Evolutionary conservation across 2,113 vertebrate species (phyloP), one percentile per base, ranked within the genome.

Genomic region (Sinocyclocheilus rhinocerous): DNA sequence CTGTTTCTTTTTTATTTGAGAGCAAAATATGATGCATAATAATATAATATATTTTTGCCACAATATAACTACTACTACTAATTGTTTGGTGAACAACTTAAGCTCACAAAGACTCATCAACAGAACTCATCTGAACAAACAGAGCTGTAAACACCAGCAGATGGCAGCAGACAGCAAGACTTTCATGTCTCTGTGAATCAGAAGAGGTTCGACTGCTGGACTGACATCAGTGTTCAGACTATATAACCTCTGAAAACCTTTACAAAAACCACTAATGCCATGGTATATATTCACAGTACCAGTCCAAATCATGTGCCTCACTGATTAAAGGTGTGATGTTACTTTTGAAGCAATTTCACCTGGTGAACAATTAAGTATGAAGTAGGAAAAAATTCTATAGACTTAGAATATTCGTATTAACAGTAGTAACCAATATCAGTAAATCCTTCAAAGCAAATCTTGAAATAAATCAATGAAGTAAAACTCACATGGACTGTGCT

Each of bases 121-220:
- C 63, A 7, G 16, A 67, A 67, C 26, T 16, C 26, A 7, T 29
- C 6, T 67, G 26, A 33, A 69, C 6, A 69, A 0, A 8, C 29
- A 69, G 65, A 67, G 63, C 63, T 29, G 1, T 36, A 36, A 18
- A 36, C 29, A 7, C 20, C 57, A 83, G 72, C 57, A 89, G 88
- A 89, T 79, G 86, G 83, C 86, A 89, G 86, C 83, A 85, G 52
- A 76, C 33, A 22, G 20, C 72, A 45, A 11, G 42, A 76, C 20
- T 63, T 84, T 42, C 11, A 78, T 10, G 0, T 57, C 26, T 36
- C 50, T n/a, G 9, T 72, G 4, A 11, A 39, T 39, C 4, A 70
- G 1, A 70, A 39, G 67, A 73, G 69, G 9, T 73, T 13, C 42
- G 36, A 42, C 7, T 70, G 18, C 55, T 59, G 55, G 20, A 59